Base-by-base conservation (phyloP, 2,888 invertebrate genomes). In the Achlya flavicornis region DNA sequence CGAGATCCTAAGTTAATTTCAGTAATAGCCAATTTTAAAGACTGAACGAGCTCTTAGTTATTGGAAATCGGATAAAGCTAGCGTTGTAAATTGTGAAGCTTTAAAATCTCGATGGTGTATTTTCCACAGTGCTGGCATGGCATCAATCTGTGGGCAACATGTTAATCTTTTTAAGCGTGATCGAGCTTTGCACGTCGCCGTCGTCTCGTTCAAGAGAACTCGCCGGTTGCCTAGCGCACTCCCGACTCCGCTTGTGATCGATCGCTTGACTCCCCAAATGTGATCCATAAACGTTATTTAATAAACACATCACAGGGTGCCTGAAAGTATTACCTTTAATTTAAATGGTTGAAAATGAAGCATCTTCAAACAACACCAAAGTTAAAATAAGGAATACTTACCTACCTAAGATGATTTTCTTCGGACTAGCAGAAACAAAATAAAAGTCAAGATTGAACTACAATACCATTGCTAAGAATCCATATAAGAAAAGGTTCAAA, bases 161-260 rank as follows among this genome's bases (percentile, higher is more conserved):
- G 85, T 85, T 86, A 86, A 88, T 88, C 83, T 87, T 87, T 87
- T 85, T 81, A 84, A 81, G 80, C 81, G 78, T 84, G 82, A 84
- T 84, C 78, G 82, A 84, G 80, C 78, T 76, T 72, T 67, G 76
- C 73, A 72, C 76, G 74, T 78, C 76, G 78, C n/a, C 75, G 41
- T 41, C 75, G 41, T 41, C 76, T 74, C 77, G 78, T 77, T 80
- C 69, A 79, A 82, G 85, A 84, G 83, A 86, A 79, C 81, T 78
- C 74, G 73, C 69, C 77, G 78, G 79, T 80, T 80, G 78, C 76
- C 77, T 73, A 75, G 69, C 70, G 72, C 70, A 65, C 73, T 35
- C 7, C 70, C 61, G 60, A 64, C 64, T 66, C 64, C 66, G 62
- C 64, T 62, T 70, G 72, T 83, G 83, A 88, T 88, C 81, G 84